These are phyloP conservation scores for Caenorhabditis brenneri DNA, from an alignment of 1,140 invertebrate species.

Conservation along the genomic window DNA sequence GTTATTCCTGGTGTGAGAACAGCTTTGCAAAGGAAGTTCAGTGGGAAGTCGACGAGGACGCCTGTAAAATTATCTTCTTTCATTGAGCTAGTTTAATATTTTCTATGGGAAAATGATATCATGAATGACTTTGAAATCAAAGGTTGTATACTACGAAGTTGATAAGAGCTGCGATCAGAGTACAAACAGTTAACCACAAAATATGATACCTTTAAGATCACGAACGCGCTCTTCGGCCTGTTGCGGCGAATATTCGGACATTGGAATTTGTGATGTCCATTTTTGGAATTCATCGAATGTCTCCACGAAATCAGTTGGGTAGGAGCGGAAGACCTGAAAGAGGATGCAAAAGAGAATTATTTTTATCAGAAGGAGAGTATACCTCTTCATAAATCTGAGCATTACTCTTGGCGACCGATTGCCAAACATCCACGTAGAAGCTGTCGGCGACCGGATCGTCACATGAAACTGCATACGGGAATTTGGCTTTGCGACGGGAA, in stretches of 20 bases:
- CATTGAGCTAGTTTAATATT: not conserved
- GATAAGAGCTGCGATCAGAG: no score
- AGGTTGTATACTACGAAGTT: no score
- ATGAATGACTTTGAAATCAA: not conserved
- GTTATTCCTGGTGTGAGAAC: constrained; percentile 64
- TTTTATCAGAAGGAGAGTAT: no score
- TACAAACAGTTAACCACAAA: not conserved
- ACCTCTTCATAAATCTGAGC: constrained; percentile 70
- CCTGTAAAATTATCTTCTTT: constrained; percentile 16
- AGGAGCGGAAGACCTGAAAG: constrained; percentile 66
- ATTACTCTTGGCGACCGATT: constrained; percentile 64
- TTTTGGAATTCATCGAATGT: constrained; percentile 64
- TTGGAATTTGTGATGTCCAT: constrained; percentile 63
- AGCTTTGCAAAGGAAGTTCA: constrained; percentile 63
- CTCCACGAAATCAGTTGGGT: constrained; percentile 68
- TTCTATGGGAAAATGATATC: not conserved
- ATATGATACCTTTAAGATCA: constrained; percentile 56
- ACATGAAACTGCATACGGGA: constrained; percentile 55
- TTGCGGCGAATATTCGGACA: constrained; percentile 61
- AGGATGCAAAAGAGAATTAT: no score
- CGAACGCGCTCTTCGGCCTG: constrained; percentile 59
- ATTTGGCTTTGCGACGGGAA: constrained; percentile 49
- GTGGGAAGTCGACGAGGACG: constrained; percentile 66
- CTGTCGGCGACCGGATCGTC: constrained; percentile 66
- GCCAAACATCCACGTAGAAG: constrained; percentile 71